Base-by-base conservation (phyloP, 2,113 vertebrate genomes). In the Mastomys natalensis region DNA sequence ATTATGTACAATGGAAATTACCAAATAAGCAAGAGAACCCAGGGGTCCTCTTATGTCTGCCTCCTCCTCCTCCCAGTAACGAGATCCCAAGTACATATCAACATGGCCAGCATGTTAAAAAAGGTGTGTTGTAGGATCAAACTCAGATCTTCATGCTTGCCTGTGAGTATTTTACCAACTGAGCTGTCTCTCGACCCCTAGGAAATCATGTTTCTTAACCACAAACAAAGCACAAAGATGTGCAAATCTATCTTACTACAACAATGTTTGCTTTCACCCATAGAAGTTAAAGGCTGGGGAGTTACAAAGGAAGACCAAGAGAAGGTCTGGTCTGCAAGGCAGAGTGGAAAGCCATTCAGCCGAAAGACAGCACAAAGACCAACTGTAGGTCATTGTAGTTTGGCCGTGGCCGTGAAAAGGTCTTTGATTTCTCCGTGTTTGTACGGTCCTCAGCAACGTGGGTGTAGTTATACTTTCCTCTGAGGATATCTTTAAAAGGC, bases 191-290 rank as follows among this genome's bases (percentile, higher is more conserved):
- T 85, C 24, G 22, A 17, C 6, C n/a, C 58, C 24, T 29, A 29
- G 45, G 40, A 84, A 29, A 9, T 24, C 40, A 22, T 37, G 60
- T 43, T 84, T 90, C 86, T 91, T 89, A 89, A 45, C 13, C 88
- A 80, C 74, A 78, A 87, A 74, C 17, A 74, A 95, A 90, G 3
- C 48, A 0, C 7, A 45, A 91, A 62, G 84, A 72, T n/a, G 40
- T 82, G 87, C 88, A 66, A 89, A 64, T 29, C 24, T 29, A 73
- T 66, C 60, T 89, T 45, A 87, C 34, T 89, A n/a, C 91, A 91
- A 95, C 68, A 22, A 91, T 70, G 66, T 15, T 94, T 16, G 48
- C 11, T 89, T 45, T 55, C 60, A 91, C 26, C 11, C 43, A 48
- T 40, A 51, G 43, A 82, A 92, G 31, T 22, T 62, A 58, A 89